Conservation (phyloP, 2,797 vertebrate species). For the Muscicapa comitata region DNA sequence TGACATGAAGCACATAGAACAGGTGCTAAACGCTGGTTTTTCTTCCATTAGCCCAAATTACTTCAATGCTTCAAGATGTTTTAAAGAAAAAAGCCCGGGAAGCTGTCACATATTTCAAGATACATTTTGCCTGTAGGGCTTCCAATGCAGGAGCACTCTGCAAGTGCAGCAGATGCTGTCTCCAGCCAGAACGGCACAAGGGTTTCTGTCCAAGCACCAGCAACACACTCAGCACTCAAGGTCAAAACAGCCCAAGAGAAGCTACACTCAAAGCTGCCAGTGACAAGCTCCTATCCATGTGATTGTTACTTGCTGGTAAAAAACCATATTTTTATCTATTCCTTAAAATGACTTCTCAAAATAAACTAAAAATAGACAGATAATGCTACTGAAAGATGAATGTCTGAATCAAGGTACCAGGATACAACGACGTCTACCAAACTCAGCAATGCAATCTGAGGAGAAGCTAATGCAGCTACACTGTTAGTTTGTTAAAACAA, state of each 20-base stretch:
- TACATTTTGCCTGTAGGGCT: neutral
- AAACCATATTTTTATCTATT: neutral
- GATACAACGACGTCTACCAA: rapidly evolving
- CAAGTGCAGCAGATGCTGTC: rapidly evolving
- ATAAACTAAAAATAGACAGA: neutral
- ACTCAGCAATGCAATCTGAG: neutral
- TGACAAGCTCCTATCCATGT: neutral
- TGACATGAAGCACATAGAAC: neutral
- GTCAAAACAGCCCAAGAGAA: neutral
- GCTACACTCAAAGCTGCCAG: neutral
- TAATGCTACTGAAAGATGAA: neutral
- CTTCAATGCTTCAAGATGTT: neutral
- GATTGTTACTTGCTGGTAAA: neutral
- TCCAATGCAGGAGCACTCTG: neutral
- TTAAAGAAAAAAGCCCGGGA: neutral
- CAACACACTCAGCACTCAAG: neutral
- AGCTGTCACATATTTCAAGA: neutral
- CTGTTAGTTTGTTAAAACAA: neutral
- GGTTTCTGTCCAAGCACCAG: neutral
- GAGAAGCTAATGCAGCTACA: neutral
- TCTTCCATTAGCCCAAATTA: neutral
- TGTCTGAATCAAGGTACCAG: neutral
- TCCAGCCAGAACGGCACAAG: rapidly evolving
- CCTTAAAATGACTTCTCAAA: neutral
- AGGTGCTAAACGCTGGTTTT: neutral